Evolutionary conservation across 2,113 vertebrate genomes (phyloP), one percentile per base, ranked within the genome.

Genomic region (Kryptolebias marmoratus): DNA sequence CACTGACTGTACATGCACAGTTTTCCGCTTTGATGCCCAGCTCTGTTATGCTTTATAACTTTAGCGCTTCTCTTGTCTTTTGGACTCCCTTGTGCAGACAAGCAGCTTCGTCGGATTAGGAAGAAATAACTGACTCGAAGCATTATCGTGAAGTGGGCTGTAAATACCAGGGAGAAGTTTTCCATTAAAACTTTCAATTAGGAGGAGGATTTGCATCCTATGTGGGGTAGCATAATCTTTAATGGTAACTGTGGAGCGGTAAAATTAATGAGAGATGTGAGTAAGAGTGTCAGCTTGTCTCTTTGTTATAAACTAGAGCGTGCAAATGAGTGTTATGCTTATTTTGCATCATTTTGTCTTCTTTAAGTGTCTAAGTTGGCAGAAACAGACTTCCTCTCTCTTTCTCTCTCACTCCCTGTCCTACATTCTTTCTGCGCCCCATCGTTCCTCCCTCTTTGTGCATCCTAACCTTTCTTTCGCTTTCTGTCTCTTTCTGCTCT

Each of bases 251-350:
- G 50, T 54, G 42, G 72, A 52, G 49, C 68, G 72, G 68, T 71
- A 64, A 59, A 68, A 79, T 77, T 69, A 77, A 78, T 60, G 55
- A 49, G 22, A 32, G 53, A 42, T 67, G 65, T 62, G 64, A 22
- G 58, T 57, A 13, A 8, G 55, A 48, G 50, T 58, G 27, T 80
- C 71, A 78, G 73, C 64, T 54, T 62, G 56, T 77, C 39, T 64
- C 64, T 80, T 72, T 79, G 63, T 80, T 75, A 77, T 61, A 83
- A 84, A 79, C 31, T 81, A 27, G 69, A 88, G 79, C 63, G 1
- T 68, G 58, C 22, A 77, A 85, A 83, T 82, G 71, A 73, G 57
- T 22, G 11, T 36, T 62, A 60, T 52, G 44, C 73, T 69, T 22
- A 13, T 28, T 59, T 61, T 65, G 78, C 82, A 80, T 45, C 72